phyloP scores from a whole-genome alignment of 2,113 vertebrate species.

The Hyaena hyaena region DNA sequence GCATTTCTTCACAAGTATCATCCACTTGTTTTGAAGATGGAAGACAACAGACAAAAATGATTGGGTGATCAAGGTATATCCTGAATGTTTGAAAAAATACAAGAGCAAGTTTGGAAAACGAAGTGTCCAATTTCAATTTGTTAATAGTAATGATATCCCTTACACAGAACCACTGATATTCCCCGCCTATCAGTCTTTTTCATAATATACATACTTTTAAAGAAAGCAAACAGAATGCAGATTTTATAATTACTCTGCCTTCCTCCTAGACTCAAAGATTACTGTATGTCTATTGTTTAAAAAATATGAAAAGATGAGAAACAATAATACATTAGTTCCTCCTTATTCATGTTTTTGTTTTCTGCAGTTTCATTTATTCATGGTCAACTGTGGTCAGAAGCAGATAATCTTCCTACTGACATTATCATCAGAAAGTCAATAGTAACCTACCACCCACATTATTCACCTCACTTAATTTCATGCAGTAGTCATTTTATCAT shows the following conservation, averaged over 20 bases:
- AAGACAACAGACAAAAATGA: background rate
- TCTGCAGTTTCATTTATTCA: background rate
- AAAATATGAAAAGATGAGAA: background rate
- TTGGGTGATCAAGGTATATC: background rate
- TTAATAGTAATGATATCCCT: background rate
- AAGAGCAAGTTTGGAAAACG: background rate
- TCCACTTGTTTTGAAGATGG: background rate
- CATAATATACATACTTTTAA: background rate
- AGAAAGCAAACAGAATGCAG: background rate
- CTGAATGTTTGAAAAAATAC: background rate
- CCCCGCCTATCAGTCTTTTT: background rate
- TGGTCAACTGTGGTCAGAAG: background rate
- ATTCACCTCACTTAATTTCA: background rate
- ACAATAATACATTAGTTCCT: background rate
- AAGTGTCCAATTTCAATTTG: background rate
- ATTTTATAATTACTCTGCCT: background rate
- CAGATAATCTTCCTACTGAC: background rate
- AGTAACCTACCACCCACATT: background rate
- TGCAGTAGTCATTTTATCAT: background rate
- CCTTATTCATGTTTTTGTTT: background rate
- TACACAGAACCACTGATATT: background rate
- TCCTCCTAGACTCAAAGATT: background rate
- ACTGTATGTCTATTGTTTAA: background rate
- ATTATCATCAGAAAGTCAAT: background rate
- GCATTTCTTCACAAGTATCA: background rate